phyloP scores from a whole-genome alignment of 92 coral and sea anemone genomes.

The Meandrina meandrites region DNA sequence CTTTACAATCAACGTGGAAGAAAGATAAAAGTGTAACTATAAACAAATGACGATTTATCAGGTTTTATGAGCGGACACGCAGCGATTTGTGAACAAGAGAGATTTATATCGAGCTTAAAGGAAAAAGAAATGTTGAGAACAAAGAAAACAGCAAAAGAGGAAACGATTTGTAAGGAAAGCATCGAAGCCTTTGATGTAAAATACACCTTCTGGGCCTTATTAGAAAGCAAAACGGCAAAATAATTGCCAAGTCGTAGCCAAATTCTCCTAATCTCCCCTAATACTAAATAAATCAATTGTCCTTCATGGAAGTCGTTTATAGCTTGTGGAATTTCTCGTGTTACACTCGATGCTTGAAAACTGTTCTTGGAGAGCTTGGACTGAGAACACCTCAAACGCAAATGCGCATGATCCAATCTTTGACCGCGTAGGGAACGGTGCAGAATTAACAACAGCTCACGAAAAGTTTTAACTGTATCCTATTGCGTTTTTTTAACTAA shows the following conservation, averaged over 20 bases:
- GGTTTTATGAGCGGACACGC: not conserved
- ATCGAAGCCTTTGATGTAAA: not conserved
- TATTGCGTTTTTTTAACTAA: not conserved
- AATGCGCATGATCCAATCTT: not conserved
- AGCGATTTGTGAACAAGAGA: not conserved
- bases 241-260: not conserved
- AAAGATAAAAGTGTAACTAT: constrained; percentile 15
- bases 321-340: not conserved
- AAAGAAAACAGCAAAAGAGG: not conserved
- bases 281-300: not conserved
- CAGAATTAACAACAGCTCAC: not conserved
- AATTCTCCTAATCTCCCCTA: not conserved
- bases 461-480: not conserved
- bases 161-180: not conserved
- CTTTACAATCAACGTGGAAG: constrained; percentile 11
- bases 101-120: not conserved
- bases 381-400: not conserved
- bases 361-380: not conserved
- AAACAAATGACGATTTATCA: constrained; percentile 10
- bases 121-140: not conserved
- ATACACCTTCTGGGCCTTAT: not conserved
- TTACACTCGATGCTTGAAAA: not conserved
- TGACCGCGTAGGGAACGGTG: not conserved
- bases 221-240: not conserved
- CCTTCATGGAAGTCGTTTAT: not conserved